Conservation (phyloP, 2,113 vertebrate species). For the Galbula dea region DNA sequence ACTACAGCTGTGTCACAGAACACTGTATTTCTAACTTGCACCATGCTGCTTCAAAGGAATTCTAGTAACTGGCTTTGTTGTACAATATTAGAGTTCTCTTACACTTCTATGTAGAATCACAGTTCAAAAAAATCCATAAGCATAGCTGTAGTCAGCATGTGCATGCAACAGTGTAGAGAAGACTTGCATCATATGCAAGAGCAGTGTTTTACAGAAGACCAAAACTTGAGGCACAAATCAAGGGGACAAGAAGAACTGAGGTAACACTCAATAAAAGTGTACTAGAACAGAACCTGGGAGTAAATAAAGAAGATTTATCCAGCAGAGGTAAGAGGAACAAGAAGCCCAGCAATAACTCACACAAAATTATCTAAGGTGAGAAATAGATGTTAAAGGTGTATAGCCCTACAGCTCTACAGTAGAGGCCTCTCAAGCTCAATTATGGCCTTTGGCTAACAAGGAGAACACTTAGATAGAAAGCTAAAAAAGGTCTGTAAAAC, state of each 20-base stretch:
- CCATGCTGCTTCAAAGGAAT: neutral
- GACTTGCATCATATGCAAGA: neutral
- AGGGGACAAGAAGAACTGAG: neutral
- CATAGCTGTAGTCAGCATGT: neutral
- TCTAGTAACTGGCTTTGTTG: neutral
- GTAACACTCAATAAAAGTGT: neutral
- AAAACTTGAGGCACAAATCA: neutral
- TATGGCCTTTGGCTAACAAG: neutral
- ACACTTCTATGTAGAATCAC: neutral
- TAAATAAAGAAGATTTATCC: neutral
- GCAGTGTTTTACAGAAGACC: neutral
- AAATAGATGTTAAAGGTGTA: neutral
- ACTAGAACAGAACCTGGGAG: neutral
- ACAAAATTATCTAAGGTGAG: neutral
- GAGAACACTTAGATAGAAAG: neutral
- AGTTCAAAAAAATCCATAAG: neutral
- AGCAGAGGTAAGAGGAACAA: neutral
- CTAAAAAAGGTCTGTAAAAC: neutral
- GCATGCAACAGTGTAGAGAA: fast-evolving
- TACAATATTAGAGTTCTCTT: neutral
- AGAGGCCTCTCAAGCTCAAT: neutral
- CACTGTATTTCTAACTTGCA: neutral
- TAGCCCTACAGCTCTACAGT: neutral
- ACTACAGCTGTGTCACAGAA: neutral
- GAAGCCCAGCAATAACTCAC: neutral